Conservation (phyloP, 2,113 vertebrate species). For the Crotalus helleri region DNA sequence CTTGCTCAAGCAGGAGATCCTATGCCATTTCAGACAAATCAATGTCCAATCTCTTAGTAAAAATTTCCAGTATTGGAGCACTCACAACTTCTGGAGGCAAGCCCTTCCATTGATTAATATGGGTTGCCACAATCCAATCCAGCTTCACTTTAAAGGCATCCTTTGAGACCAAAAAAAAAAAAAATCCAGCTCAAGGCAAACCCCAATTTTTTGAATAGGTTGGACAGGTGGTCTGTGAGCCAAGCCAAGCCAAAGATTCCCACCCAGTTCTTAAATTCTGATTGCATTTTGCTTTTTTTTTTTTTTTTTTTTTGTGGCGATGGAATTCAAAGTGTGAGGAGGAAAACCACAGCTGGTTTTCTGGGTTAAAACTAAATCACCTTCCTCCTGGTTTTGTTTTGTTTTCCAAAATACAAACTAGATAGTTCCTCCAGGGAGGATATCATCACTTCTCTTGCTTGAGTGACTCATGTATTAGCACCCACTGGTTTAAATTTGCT, state of each 20-base stretch:
- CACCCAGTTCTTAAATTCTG: neutral
- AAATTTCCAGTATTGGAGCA: neutral
- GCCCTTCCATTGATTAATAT: neutral
- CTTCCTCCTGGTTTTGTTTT: neutral
- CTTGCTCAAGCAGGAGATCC: neutral
- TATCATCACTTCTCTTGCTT: neutral
- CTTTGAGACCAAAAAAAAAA: neutral
- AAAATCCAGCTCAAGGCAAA: neutral
- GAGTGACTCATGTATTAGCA: conserved; percentile 22
- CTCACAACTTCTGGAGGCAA: neutral
- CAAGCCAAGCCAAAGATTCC: neutral
- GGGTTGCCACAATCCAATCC: no score
- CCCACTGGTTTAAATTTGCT: conserved; percentile 50
- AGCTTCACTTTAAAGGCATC: neutral
- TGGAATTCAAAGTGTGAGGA: rapidly evolving
- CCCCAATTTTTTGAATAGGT: neutral
- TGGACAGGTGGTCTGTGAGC: neutral
- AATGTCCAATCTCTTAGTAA: neutral
- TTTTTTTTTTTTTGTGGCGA: no score
- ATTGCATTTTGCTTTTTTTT: neutral
- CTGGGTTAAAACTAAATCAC: neutral
- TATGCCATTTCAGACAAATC: neutral
- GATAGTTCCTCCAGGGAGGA: neutral
- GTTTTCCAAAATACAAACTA: neutral
- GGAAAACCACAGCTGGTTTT: neutral